These are phyloP conservation scores for Acrobasis suavella DNA, from an alignment of 2,888 invertebrate genomes.

Conservation along the genomic window DNA sequence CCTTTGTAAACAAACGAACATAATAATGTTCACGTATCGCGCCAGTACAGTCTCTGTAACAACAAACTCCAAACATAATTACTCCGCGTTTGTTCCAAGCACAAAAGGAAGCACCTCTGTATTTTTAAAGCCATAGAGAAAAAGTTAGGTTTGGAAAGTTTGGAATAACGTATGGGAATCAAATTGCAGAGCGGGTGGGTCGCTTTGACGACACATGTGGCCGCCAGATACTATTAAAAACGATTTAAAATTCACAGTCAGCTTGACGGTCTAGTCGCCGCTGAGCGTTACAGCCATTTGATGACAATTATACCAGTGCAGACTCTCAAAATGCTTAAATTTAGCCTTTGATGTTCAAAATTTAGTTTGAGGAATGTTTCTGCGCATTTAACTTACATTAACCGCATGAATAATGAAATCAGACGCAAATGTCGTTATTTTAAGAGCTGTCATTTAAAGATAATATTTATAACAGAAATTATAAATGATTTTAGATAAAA, in stretches of 20 bases:
- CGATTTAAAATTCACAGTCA: constrained; percentile 80
- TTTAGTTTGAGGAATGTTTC: constrained; percentile 42
- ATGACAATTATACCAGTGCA: constrained; percentile 68
- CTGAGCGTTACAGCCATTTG: constrained; percentile 64
- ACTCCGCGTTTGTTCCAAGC: constrained; percentile 53
- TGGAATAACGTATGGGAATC: constrained; percentile 44
- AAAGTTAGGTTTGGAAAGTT: constrained; percentile 32
- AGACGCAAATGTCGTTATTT: background rate
- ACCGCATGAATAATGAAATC: constrained; percentile 14
- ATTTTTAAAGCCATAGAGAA: constrained; percentile 35
- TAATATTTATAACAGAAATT: constrained; percentile 2
- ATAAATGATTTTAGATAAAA: constrained; percentile 5
- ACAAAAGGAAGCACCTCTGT: constrained; percentile 45
- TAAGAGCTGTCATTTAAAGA: background rate
- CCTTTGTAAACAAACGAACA: constrained; percentile 74
- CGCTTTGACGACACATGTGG: constrained; percentile 57
- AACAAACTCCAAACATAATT: constrained; percentile 68
- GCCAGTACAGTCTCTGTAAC: constrained; percentile 64
- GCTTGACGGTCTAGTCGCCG: constrained; percentile 60
- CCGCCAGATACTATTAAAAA: constrained; percentile 67
- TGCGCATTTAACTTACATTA: constrained; percentile 28
- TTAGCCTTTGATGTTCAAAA: constrained; percentile 63
- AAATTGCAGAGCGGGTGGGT: constrained; percentile 53
- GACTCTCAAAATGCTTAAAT: constrained; percentile 51
- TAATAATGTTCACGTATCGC: constrained; percentile 77